Conservation (phyloP, 1,140 invertebrate species). For the Belonocnema kinseyi region DNA sequence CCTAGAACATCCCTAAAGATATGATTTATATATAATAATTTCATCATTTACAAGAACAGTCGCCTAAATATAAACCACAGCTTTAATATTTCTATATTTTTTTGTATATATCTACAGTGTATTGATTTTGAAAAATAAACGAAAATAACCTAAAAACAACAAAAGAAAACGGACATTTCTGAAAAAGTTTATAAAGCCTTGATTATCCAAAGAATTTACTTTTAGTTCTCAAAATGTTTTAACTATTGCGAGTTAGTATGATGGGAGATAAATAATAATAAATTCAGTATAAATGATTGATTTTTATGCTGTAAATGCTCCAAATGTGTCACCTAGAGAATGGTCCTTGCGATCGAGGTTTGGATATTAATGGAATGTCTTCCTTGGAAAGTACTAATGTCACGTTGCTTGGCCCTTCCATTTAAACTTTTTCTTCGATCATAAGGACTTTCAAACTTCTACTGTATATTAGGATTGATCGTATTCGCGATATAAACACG, state of each 20-base stretch:
- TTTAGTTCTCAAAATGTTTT: not conserved
- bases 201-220: not conserved
- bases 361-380: constrained; percentile 80
- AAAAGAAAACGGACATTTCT: too few species aligned
- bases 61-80: too few species aligned
- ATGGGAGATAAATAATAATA: not conserved
- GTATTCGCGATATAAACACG: constrained; percentile 8
- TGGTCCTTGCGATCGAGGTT: constrained; percentile 75
- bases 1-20: too few species aligned
- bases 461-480: not conserved
- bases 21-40: too few species aligned
- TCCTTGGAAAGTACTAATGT: constrained; percentile 78
- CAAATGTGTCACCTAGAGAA: constrained; percentile 75
- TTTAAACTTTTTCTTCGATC: constrained; percentile 65
- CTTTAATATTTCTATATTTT: too few species aligned
- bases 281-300: constrained; percentile 18
- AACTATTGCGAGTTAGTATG: constrained; percentile 31
- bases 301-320: constrained; percentile 42
- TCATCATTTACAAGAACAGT: too few species aligned
- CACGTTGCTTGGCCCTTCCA: constrained; percentile 76
- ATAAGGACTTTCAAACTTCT: constrained; percentile 11
- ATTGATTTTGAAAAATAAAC: not conserved
- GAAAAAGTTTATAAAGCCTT: not conserved
- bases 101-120: too few species aligned
- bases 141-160: not conserved